A percentile compares a stretch with the other conserved stretches of the same genome.
These are phyloP conservation scores for Monochamus alternatus DNA, from an alignment of 2,888 invertebrate species.

Conservation along the genomic window DNA sequence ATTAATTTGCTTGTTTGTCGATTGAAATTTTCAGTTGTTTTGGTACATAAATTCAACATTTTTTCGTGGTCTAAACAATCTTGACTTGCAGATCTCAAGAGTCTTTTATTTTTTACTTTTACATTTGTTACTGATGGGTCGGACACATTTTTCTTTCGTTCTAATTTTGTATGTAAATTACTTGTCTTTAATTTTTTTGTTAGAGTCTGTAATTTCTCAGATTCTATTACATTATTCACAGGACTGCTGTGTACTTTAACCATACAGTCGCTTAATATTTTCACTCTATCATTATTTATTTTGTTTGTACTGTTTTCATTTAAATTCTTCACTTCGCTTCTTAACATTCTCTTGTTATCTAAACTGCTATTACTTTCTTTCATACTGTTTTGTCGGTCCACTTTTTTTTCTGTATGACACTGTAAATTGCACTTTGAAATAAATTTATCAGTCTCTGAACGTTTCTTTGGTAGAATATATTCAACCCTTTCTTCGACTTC, in stretches of 20 bases:
- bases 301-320: constrained; percentile 1
- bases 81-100: constrained; percentile 29
- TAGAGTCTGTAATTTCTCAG: constrained; percentile 3
- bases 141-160: neutral
- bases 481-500: neutral
- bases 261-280: neutral
- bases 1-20: neutral
- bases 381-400: neutral
- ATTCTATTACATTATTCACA: neutral
- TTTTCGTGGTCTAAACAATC: constrained; percentile 30
- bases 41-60: neutral
- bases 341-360: constrained; percentile 8
- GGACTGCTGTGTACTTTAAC: constrained; percentile 5
- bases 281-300: neutral
- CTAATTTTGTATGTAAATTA: neutral
- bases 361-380: constrained; percentile 2
- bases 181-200: constrained; percentile 3
- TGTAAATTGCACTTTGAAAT: neutral
- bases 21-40: neutral
- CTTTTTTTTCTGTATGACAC: neutral
- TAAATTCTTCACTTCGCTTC: neutral
- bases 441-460: neutral
- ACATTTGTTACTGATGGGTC: neutral
- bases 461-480: neutral
- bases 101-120: constrained; percentile 14